Evolutionary conservation across 2,113 vertebrate species (phyloP), one percentile per base, ranked within the genome.

Genomic region (Micromys minutus): DNA sequence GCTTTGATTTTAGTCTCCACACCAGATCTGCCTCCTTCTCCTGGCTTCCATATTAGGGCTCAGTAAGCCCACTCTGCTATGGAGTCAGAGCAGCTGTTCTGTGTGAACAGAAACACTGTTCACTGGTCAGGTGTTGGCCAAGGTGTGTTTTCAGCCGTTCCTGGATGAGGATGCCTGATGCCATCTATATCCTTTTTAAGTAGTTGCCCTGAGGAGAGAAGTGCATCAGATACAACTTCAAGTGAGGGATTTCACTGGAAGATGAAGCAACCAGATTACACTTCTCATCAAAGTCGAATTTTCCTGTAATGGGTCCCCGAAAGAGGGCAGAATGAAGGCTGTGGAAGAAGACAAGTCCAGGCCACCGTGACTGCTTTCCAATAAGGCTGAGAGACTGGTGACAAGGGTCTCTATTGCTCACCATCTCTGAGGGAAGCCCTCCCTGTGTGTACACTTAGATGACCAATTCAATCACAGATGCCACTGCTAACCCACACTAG

Each of bases 401-500:
- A 95, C 87, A 59, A 52, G 63, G 24, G 19, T 76, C 52, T 55
- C 52, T 34, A 22, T 65, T 9, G 90, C 31, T 81, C 95, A 93
- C 36, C 31, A 55, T 92, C 39, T 96, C 85, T 89, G 93, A 0
- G 5, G 63, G 52, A 93, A 57, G 45, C 50, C 85, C 92, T 96
- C 96, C 96, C 90, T 2, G 50, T 34, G 88, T 39, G 72, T 81
- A 36, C 47, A 50, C 96, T 89, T 84, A 80, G 95, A 93, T 71
- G 76, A 67, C 16, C 92, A 80, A 8, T 95, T 90, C 93, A 92
- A 96, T 96, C 96, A 65, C 34, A 1, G 34, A 52, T 0, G 90
- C 86, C 85, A 83, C 71, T 98, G 98, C 97, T 97, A 98, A 98
- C 98, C 97, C 98, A 95, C 97, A 97, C 96, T 97, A 98, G 98